Base-by-base conservation (phyloP, 2,797 vertebrate genomes). In the Peromyscus nudipes region DNA sequence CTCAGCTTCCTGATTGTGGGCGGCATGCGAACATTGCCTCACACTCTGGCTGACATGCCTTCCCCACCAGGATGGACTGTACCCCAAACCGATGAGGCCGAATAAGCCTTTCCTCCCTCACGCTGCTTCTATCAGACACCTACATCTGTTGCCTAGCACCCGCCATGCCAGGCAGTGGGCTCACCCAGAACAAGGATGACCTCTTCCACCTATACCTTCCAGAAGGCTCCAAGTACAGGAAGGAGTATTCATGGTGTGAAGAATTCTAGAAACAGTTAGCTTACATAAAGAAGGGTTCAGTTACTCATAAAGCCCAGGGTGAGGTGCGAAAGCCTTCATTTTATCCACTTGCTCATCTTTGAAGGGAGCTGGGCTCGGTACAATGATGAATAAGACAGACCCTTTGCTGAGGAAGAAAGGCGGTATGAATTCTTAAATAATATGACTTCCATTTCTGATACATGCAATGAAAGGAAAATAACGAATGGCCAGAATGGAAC, bases 111-210 rank as follows among this genome's bases (percentile, higher is more conserved):
- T 31, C 12, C 69, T 88, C 0, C 52, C 12, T 34, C 25, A 43
- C 9, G 7, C 62, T 17, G 19, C 55, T 46, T 62, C 17, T 62
- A 19, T 64, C 43, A 49, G 83, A 6, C 12, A 34, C 31, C 21
- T n/a, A 13, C 34, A 0, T 19, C 17, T 13, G 0, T 7, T 7
- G 10, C 4, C 14, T 8, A 49, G 17, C 34, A 11, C 69, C 81
- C 0, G 0, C 34, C 1, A 73, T 31, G 43, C 6, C 0, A 0
- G 27, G 65, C 31, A 80, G 37, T 8, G 6, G 1, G 49, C 37
- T 43, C 12, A 4, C 25, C 55, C 23, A 11, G 34, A n/a, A 55
- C 27, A 6, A 5, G 13, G 31, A 34, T 29, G 37, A 55, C 25
- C 23, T 19, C 57, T 43, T n/a, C 10, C 25, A 25, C 79, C 46